Conservation (phyloP, 2,888 invertebrate species). For the Aspidapion aeneum region DNA sequence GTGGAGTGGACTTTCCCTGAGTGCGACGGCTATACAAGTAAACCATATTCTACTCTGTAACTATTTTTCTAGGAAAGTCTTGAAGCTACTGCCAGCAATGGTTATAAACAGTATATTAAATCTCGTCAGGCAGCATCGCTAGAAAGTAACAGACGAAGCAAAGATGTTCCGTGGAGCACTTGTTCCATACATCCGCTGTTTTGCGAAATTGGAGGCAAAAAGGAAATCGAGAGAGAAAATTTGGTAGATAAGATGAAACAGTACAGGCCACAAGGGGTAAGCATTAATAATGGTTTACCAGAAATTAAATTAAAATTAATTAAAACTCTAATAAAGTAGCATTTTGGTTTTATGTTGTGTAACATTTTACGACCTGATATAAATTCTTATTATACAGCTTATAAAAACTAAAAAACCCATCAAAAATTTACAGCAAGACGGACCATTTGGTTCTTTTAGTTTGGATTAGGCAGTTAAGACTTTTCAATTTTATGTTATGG, state of each 20-base stretch:
- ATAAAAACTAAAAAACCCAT: too few species aligned
- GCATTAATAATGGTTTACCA: conserved; percentile 32
- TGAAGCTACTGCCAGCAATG: conserved; percentile 77
- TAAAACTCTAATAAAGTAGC: too few species aligned
- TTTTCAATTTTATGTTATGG: too few species aligned
- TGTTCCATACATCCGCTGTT: conserved; percentile 65
- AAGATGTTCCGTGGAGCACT: conserved; percentile 58
- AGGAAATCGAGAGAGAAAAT: conserved; percentile 42
- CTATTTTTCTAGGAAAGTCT: conserved; percentile 56
- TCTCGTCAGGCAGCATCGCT: conserved; percentile 86
- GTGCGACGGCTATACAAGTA: too few species aligned
- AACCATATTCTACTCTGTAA: too few species aligned
- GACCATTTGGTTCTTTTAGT: too few species aligned
- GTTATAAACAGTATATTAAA: conserved; percentile 84
- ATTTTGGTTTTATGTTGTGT: too few species aligned
- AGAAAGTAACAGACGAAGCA: conserved; percentile 85
- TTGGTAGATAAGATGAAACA: conserved; percentile 65
- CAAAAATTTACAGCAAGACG: too few species aligned
- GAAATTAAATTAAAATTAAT: not conserved
- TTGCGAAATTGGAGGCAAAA: conserved; percentile 42
- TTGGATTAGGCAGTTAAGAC: too few species aligned
- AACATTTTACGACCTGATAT: too few species aligned
- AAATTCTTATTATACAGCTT: too few species aligned
- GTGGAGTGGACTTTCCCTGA: too few species aligned
- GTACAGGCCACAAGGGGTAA: conserved; percentile 72